Percentiles rank a stretch among this genome's conserved stretches.
These are phyloP conservation scores for Lepas anatifera DNA, from an alignment of 2,888 invertebrate genomes.

Conservation along the genomic window DNA sequence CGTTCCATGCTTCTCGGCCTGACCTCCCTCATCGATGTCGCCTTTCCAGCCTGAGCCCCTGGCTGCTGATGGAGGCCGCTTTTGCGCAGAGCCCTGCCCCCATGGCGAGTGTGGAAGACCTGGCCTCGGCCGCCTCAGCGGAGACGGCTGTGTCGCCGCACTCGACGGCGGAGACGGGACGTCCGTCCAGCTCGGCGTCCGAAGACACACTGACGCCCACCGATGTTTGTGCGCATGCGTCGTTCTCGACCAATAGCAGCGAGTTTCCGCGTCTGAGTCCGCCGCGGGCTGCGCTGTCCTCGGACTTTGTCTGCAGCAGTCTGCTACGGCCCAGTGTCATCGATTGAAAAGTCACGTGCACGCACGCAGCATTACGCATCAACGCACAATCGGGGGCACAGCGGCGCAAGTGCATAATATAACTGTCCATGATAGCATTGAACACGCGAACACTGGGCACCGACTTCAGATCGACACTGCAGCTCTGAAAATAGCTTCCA, in stretches of 20 bases:
- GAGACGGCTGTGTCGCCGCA: too few species aligned
- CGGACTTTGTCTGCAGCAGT: background rate
- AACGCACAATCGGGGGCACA: too few species aligned
- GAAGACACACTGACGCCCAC: background rate
- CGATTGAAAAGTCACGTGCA: too few species aligned
- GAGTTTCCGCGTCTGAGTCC: constrained; percentile 4
- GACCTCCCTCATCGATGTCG: too few species aligned
- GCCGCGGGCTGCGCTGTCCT: background rate
- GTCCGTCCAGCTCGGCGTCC: background rate
- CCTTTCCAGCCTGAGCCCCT: background rate
- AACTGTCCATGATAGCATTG: too few species aligned
- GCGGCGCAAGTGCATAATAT: too few species aligned
- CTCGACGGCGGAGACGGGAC: background rate
- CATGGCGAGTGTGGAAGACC: background rate
- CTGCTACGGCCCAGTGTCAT: too few species aligned
- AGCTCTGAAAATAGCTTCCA: too few species aligned
- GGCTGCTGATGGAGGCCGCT: background rate
- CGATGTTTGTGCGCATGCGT: background rate
- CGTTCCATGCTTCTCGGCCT: too few species aligned
- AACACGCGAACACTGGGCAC: too few species aligned
- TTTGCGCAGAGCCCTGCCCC: background rate
- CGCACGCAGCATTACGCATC: too few species aligned
- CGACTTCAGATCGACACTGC: too few species aligned
- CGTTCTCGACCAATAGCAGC: background rate
- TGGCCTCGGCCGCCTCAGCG: background rate